These are phyloP conservation scores for Polymixis flavicincta DNA, from an alignment of 2,888 invertebrate genomes.

Conservation along the genomic window DNA sequence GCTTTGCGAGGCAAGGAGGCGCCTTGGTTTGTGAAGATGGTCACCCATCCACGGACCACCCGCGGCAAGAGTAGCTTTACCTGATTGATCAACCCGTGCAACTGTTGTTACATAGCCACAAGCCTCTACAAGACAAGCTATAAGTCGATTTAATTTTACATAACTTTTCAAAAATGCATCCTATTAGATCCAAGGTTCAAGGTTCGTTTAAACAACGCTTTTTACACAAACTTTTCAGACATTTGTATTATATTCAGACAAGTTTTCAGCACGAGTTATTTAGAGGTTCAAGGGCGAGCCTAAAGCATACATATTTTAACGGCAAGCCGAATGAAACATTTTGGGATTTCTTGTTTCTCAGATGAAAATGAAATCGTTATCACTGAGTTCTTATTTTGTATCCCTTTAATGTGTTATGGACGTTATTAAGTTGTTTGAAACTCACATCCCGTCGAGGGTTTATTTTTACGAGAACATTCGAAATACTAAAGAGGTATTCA, in stretches of 20 bases:
- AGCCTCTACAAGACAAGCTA: too few species aligned
- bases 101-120: too few species aligned
- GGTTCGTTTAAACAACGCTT: too few species aligned
- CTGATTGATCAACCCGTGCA: too few species aligned
- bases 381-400: slow-evolving; percentile 45
- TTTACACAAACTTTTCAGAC: too few species aligned
- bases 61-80: too few species aligned
- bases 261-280: slow-evolving; percentile 46
- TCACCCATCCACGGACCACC: too few species aligned
- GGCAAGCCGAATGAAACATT: slow-evolving; percentile 48
- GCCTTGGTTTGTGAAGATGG: too few species aligned
- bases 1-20: too few species aligned
- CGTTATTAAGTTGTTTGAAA: slow-evolving; percentile 46
- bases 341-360: slow-evolving; percentile 40
- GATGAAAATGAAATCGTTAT: slow-evolving; percentile 60
- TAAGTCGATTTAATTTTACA: background rate
- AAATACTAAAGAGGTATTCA: slow-evolving; percentile 27
- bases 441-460: slow-evolving; percentile 9
- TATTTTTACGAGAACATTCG: slow-evolving; percentile 34
- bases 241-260: slow-evolving; percentile 21
- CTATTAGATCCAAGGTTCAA: too few species aligned
- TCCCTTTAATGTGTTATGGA: slow-evolving; percentile 36
- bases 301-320: slow-evolving; percentile 65
- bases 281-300: slow-evolving; percentile 53
- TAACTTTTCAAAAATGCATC: background rate